Evolutionary conservation across 2,888 invertebrate genomes (phyloP).

Genomic region (Parnassius smintheus): DNA sequence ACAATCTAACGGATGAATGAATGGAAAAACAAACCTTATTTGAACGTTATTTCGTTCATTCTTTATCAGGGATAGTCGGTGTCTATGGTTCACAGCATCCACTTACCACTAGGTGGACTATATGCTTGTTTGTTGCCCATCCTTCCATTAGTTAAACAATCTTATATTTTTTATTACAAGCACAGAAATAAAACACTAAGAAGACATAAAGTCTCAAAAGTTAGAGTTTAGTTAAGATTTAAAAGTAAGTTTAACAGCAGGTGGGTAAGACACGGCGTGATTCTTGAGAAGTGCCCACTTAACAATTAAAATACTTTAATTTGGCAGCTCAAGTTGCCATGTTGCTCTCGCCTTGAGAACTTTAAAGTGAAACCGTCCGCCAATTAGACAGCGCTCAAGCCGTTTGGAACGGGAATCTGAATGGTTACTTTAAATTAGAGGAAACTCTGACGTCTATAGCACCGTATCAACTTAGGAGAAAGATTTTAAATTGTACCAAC

Average conservation of each 20-base stretch:
- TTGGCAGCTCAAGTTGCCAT: slow-evolving; percentile 35
- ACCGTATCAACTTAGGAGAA: slow-evolving; percentile 8
- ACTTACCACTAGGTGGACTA: no score
- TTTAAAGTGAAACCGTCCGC: slow-evolving; percentile 33
- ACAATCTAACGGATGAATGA: no score
- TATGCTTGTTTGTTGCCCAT: no score
- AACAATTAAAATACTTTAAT: slow-evolving; percentile 35
- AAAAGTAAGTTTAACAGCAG: slow-evolving; percentile 9
- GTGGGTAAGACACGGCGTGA: slow-evolving; percentile 8
- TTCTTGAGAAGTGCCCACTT: slow-evolving; percentile 20
- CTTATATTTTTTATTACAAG: no score
- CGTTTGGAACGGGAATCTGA: slow-evolving; percentile 41
- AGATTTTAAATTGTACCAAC: slow-evolving; percentile 9
- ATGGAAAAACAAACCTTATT: no score
- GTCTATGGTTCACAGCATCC: no score
- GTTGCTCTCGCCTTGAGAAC: slow-evolving; percentile 32
- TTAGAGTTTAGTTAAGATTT: slow-evolving; percentile 1
- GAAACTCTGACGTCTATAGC: slow-evolving; percentile 32
- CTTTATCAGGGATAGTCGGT: no score
- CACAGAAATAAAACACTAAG: no score
- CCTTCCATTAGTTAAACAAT: no score
- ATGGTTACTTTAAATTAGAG: slow-evolving; percentile 41
- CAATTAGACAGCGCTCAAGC: slow-evolving; percentile 26
- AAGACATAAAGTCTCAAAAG: no score
- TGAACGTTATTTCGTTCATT: no score